phyloP scores from a whole-genome alignment of 2,113 vertebrate genomes.

The Arvicanthis niloticus region DNA sequence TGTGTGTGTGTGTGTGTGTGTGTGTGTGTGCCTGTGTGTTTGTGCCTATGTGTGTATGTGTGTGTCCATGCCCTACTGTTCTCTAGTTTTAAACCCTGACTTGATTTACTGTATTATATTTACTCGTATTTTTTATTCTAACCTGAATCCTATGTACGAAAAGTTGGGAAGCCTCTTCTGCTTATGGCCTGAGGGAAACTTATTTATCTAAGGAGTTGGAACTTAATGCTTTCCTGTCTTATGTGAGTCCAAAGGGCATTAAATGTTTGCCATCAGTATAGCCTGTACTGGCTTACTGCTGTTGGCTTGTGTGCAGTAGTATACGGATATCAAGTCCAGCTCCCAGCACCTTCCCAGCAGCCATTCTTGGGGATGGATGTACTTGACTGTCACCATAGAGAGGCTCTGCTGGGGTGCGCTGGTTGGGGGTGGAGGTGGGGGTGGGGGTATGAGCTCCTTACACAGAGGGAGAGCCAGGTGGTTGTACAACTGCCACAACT shows the following conservation, averaged over 20 bases:
- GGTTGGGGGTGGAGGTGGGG: too few relatives aligned
- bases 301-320: not conserved
- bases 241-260: not conserved
- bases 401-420: not conserved
- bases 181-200: not conserved
- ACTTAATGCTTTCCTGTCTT: not conserved
- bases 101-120: constrained; percentile 6
- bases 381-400: not conserved
- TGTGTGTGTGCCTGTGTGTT: not conserved
- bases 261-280: not conserved
- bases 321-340: not conserved
- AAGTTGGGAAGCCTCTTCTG: not conserved
- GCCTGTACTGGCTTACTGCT: not conserved
- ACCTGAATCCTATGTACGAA: not conserved
- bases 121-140: constrained; percentile 44
- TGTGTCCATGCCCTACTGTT: not conserved
- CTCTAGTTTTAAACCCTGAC: not conserved
- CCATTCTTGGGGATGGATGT: not conserved
- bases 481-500: not conserved
- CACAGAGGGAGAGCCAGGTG: too few relatives aligned
- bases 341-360: not conserved
- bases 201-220: not conserved
- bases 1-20: not conserved
- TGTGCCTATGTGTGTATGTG: not conserved
- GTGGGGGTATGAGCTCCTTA: not conserved